Conservation (phyloP, 1,140 invertebrate species). For the Mya arenaria region DNA sequence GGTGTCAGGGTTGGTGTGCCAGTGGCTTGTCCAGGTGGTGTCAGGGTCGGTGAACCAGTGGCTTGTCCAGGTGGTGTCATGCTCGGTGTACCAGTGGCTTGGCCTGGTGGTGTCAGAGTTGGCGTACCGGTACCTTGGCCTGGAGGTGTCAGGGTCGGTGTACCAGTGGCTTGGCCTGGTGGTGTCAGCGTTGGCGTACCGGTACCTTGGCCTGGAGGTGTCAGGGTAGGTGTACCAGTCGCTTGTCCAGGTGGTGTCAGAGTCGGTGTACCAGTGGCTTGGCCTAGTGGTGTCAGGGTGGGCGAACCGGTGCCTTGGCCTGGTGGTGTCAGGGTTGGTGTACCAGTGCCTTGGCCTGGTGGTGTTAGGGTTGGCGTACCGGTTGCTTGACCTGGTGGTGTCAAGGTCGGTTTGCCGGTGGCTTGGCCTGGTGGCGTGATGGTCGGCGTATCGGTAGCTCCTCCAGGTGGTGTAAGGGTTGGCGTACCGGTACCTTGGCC, state of each 20-base stretch:
- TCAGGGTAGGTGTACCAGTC: conserved; percentile 42
- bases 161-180: not conserved
- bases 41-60: conserved; percentile 10
- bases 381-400: not conserved
- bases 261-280: not conserved
- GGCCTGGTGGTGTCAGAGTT: conserved; percentile 2
- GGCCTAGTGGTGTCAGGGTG: conserved; percentile 29
- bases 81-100: conserved; percentile 22
- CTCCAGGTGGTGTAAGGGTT: conserved; percentile 23
- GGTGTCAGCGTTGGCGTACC: conserved; percentile 19
- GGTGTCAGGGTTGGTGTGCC: conserved; percentile 14
- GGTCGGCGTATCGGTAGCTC: not conserved
- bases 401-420: not conserved
- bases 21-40: not conserved
- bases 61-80: not conserved
- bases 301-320: conserved; percentile 27
- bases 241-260: conserved; percentile 5
- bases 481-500: not conserved
- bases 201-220: conserved; percentile 3
- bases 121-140: not conserved
- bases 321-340: conserved; percentile 40
- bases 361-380: not conserved
- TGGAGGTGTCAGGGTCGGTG: conserved; percentile 26
- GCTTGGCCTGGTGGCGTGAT: conserved; percentile 1
- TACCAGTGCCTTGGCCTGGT: conserved; percentile 17